Conservation (phyloP, 2,888 invertebrate genomes). For the Sphaerophoria taeniata region DNA sequence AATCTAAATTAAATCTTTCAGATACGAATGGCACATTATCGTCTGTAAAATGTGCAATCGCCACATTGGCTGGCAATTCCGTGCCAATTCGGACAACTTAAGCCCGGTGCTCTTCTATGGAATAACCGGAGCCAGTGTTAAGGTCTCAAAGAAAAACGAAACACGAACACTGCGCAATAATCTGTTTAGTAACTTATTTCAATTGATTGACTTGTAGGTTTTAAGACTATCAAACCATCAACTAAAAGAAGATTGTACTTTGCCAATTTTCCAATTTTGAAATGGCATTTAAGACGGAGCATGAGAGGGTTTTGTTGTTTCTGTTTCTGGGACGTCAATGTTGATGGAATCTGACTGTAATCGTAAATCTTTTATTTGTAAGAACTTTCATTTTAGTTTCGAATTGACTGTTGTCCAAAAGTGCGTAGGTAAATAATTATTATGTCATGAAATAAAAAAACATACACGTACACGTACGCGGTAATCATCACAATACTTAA, state of each 20-base stretch:
- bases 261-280: not conserved
- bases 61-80: conserved; percentile 93
- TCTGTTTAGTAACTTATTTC: conserved; percentile 34
- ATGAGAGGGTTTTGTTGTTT: too few species aligned
- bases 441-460: too few species aligned
- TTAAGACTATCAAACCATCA: not conserved
- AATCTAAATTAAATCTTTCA: conserved; percentile 78
- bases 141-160: conserved; percentile 77
- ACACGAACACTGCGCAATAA: conserved; percentile 39
- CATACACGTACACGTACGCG: too few species aligned
- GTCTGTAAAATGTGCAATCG: conserved; percentile 87
- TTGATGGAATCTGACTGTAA: too few species aligned
- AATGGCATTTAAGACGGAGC: too few species aligned
- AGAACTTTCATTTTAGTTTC: too few species aligned
- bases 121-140: conserved; percentile 85
- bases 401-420: too few species aligned
- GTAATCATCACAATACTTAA: too few species aligned
- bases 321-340: too few species aligned
- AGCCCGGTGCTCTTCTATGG: conserved; percentile 89
- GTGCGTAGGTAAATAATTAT: too few species aligned
- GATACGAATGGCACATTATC: conserved; percentile 92
- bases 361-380: too few species aligned
- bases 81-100: conserved; percentile 85
- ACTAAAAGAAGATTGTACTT: not conserved
- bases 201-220: conserved; percentile 38